Conservation (phyloP, 2,888 invertebrate genomes). For the Ectemnius lituratus region DNA sequence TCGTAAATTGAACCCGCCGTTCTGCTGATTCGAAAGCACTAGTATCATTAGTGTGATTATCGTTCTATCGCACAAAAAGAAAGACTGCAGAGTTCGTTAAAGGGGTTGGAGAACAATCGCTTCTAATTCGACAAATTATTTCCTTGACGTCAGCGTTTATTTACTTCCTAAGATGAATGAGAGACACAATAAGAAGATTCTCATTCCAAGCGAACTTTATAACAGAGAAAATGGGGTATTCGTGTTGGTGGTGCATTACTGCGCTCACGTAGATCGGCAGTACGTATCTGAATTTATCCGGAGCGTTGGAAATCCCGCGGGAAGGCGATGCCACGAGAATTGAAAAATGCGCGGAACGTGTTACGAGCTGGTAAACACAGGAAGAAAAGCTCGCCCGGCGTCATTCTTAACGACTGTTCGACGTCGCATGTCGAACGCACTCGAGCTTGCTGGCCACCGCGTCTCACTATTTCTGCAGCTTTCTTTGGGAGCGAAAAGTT, state of each 20-base stretch:
- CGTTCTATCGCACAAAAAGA: slow-evolving; percentile 11
- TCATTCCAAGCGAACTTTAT: too few species aligned
- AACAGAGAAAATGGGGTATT: background rate
- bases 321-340: slow-evolving; percentile 26
- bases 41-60: slow-evolving; percentile 42
- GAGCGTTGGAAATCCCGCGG: slow-evolving; percentile 18
- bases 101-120: too few species aligned
- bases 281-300: slow-evolving; percentile 16
- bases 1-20: slow-evolving; percentile 28
- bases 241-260: slow-evolving; percentile 8
- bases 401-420: slow-evolving; percentile 32
- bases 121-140: too few species aligned
- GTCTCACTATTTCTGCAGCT: slow-evolving; percentile 29
- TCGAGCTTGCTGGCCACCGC: slow-evolving; percentile 31
- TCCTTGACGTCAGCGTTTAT: too few species aligned
- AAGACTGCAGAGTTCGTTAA: too few species aligned
- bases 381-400: slow-evolving; percentile 36
- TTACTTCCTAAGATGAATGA: too few species aligned
- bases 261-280: background rate
- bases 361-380: slow-evolving; percentile 46
- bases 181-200: too few species aligned
- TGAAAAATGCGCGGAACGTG: slow-evolving; percentile 53
- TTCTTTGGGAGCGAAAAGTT: slow-evolving; percentile 14
- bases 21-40: slow-evolving; percentile 32
- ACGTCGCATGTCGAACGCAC: slow-evolving; percentile 46